A percentile compares a stretch with the other conserved stretches of the same genome.
Conservation (phyloP, 2,113 vertebrate species). For the Panurus biarmicus region DNA sequence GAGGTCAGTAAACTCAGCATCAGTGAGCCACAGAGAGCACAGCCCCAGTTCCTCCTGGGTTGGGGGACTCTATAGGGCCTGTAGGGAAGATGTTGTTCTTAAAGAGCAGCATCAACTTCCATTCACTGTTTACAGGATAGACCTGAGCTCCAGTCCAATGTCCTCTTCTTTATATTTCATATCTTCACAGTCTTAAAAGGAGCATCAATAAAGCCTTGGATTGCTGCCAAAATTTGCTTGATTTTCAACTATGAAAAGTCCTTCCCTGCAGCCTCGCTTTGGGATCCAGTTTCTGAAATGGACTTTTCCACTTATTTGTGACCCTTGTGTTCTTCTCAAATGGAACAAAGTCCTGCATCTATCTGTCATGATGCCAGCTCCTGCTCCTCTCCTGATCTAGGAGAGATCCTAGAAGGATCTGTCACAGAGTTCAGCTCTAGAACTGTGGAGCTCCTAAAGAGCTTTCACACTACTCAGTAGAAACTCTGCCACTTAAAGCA, state of each 20-base stretch:
- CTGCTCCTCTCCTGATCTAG: background rate
- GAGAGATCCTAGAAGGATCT: background rate
- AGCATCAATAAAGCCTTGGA: background rate
- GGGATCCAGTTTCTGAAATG: background rate
- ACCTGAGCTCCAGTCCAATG: background rate
- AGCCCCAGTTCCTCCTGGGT: background rate
- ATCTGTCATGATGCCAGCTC: background rate
- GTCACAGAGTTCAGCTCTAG: background rate
- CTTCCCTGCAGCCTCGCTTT: background rate
- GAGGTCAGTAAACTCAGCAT: background rate
- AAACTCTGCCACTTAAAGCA: rapidly evolving
- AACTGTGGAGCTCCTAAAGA: background rate
- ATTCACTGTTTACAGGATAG: background rate
- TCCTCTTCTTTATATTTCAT: background rate
- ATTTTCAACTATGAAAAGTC: background rate
- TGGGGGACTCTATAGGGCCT: background rate
- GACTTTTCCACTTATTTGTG: background rate
- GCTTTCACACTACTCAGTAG: background rate
- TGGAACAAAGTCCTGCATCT: background rate
- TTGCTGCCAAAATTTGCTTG: background rate
- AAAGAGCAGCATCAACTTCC: background rate
- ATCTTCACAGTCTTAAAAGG: background rate
- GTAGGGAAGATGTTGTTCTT: background rate
- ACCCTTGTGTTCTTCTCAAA: background rate
- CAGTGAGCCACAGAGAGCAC: background rate